phyloP scores from a whole-genome alignment of 1,140 invertebrate species.

The Saxidomus purpurata region DNA sequence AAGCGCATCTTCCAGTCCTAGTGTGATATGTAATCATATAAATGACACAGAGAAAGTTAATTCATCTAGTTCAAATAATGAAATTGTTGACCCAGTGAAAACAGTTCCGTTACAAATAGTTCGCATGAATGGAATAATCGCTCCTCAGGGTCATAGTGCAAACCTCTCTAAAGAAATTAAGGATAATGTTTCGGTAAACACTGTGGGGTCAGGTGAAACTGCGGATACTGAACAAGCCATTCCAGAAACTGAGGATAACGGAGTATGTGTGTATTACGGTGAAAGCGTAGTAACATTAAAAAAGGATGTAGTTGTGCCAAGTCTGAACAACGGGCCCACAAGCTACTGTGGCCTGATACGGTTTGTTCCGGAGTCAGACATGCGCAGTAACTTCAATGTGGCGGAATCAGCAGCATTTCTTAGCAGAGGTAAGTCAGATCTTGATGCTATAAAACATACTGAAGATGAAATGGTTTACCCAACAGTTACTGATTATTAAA shows the following conservation, averaged over 20 bases:
- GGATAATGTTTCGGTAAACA: constrained; percentile 13
- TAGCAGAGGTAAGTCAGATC: constrained; percentile 49
- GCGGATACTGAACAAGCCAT: constrained; percentile 30
- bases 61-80: constrained; percentile 30
- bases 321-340: constrained; percentile 48
- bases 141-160: constrained; percentile 42
- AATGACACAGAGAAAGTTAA: background rate
- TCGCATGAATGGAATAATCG: constrained; percentile 62
- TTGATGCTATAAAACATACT: background rate
- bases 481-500: background rate
- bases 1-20: constrained; percentile 21
- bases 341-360: constrained; percentile 45
- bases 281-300: constrained; percentile 45
- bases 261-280: constrained; percentile 52
- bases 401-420: constrained; percentile 48
- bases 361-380: constrained; percentile 17
- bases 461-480: background rate
- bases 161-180: constrained; percentile 41
- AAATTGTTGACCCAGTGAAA: constrained; percentile 32
- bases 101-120: constrained; percentile 35
- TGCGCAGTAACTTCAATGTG: constrained; percentile 50
- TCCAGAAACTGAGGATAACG: background rate
- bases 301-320: constrained; percentile 30
- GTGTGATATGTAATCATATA: constrained; percentile 32
- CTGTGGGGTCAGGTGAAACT: background rate